These are phyloP conservation scores for Drosophila lutescens DNA, from an alignment of 2,888 invertebrate genomes.

Conservation along the genomic window DNA sequence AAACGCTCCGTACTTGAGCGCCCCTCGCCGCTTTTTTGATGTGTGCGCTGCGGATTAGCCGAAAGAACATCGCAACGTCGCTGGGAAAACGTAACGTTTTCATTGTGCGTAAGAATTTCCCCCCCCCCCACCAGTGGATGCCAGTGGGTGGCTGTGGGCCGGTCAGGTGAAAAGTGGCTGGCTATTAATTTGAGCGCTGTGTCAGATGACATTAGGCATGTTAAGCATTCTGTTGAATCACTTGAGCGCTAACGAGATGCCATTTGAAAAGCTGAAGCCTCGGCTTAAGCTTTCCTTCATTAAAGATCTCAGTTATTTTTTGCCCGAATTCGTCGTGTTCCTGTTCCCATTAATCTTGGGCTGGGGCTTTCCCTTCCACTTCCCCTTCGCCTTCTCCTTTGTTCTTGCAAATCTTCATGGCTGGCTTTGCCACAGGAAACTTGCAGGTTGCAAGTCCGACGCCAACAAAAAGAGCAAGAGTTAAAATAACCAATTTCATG, in stretches of 20 bases:
- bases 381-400: not conserved
- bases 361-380: not conserved
- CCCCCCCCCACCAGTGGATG: slow-evolving; percentile 11
- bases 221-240: slow-evolving; percentile 77
- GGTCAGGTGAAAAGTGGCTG: slow-evolving; percentile 76
- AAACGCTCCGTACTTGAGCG: slow-evolving; percentile 68
- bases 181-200: slow-evolving; percentile 76
- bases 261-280: slow-evolving; percentile 70
- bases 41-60: slow-evolving; percentile 65
- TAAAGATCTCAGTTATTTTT: slow-evolving; percentile 37
- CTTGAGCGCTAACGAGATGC: slow-evolving; percentile 75
- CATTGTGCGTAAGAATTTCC: slow-evolving; percentile 56
- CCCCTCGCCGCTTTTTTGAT: slow-evolving; percentile 44
- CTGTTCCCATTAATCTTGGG: slow-evolving; percentile 37
- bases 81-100: slow-evolving; percentile 63
- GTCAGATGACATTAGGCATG: slow-evolving; percentile 79
- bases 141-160: slow-evolving; percentile 24
- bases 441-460: slow-evolving; percentile 19
- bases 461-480: slow-evolving; percentile 37
- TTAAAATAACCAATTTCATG: slow-evolving; percentile 68
- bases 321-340: slow-evolving; percentile 28
- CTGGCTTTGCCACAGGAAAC: slow-evolving; percentile 45
- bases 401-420: slow-evolving; percentile 26
- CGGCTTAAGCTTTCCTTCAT: slow-evolving; percentile 41
- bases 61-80: slow-evolving; percentile 52